Base-by-base conservation (phyloP, 2,888 invertebrate species). In the Scotopteryx bipunctaria region DNA sequence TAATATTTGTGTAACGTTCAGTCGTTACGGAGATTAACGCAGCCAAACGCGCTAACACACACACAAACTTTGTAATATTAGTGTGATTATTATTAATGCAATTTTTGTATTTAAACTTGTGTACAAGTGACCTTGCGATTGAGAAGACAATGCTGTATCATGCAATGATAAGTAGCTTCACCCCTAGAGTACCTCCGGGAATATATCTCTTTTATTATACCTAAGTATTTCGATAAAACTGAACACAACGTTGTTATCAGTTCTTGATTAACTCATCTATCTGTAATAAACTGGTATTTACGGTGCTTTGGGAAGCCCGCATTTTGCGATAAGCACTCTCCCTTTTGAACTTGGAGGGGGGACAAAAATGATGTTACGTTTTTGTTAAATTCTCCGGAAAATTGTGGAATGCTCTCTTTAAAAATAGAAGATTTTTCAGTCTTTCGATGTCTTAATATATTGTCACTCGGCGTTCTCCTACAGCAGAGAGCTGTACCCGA, bases 271-370 rank as follows among this genome's bases (percentile, higher is more conserved):
- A n/a, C n/a, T n/a, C n/a, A n/a, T n/a, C n/a, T 49, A 63, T 48
- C 43, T 40, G 60, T 58, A 62, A 70, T 67, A 69, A 72, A 66
- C 61, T 46, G 61, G 57, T 66, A 64, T 69, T 70, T 63, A 63
- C 63, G 36, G 57, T 37, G 43, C 56, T 55, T 57, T 61, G 43
- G 52, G 49, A 53, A 48, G 54, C 51, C 25, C 59, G 46, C 55
- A 47, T 54, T 57, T 51, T 59, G 55, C 41, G 63, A 60, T 59
- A 57, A 55, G 61, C 57, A 32, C 57, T 46, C 49, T 44, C 47
- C 49, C 55, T 47, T 38, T 38, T 35, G 36, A 50, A 27, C 9
- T 9, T 3, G 11, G 11, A 1, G 2, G 38, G 32, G 36, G 23
- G 25, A 40, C 33, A 50, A 57, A 48, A 52, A 40, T 45, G 50